Evolutionary conservation across 2,888 invertebrate species (phyloP).

Genomic region (Microctonus hyperodae): DNA sequence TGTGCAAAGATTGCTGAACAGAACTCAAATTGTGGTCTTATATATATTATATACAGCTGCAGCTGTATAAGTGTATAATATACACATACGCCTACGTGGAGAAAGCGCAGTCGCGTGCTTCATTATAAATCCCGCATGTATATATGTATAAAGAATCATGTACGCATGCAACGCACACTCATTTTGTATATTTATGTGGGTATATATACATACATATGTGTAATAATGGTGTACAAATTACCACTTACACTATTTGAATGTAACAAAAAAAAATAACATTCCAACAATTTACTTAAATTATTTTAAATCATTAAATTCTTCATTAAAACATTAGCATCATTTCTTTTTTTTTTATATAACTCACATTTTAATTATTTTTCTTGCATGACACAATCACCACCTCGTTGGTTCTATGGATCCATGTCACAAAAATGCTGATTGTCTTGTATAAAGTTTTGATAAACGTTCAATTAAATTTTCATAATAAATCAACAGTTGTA

Average conservation of each 20-base stretch:
- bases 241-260: too few relatives aligned
- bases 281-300: neutral
- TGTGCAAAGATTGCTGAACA: neutral
- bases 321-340: too few relatives aligned
- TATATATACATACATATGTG: neutral
- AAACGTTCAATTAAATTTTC: too few relatives aligned
- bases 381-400: constrained; percentile 54
- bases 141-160: constrained; percentile 3
- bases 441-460: too few relatives aligned
- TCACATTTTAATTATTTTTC: constrained; percentile 53
- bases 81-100: constrained; percentile 43
- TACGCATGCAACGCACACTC: neutral
- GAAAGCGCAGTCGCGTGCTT: constrained; percentile 43
- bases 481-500: neutral
- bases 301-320: neutral
- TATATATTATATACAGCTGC: constrained; percentile 29
- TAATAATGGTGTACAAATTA: neutral
- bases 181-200: neutral
- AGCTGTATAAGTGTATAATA: too few relatives aligned
- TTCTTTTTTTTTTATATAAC: constrained; percentile 41
- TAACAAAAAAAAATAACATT: constrained; percentile 1
- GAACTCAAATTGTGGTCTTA: constrained; percentile 7
- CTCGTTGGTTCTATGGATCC: constrained; percentile 39
- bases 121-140: constrained; percentile 31
- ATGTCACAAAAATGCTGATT: too few relatives aligned